Percentiles rank a stretch among this genome's conserved stretches.
Conservation (phyloP, 1,140 invertebrate species). For the Pinna nobilis region DNA sequence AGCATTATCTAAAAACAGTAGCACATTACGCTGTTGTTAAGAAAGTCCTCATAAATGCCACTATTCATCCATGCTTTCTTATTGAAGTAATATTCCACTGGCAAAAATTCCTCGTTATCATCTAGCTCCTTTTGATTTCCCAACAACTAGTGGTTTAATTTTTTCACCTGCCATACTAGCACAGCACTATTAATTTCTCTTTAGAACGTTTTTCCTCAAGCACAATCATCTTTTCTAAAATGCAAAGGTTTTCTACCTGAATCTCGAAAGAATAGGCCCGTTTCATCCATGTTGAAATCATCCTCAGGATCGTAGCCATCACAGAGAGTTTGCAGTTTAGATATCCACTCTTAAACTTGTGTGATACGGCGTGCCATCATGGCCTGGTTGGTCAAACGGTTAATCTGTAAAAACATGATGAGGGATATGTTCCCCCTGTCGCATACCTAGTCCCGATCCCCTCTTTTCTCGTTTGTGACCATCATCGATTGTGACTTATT, state of each 20-base stretch:
- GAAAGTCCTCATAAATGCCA: conserved; percentile 59
- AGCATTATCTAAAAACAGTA: conserved; percentile 56
- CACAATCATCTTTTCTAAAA: conserved; percentile 8
- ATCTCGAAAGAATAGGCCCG: conserved; percentile 41
- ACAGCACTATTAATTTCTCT: no score
- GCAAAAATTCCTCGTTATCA: no score
- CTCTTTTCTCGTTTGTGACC: no score
- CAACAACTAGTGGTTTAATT: conserved; percentile 15
- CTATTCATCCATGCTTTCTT: conserved; percentile 76
- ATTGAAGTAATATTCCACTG: no score
- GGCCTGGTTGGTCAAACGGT: no score
- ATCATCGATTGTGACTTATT: no score
- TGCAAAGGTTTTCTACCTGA: conserved; percentile 28
- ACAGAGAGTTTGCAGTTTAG: conserved; percentile 14
- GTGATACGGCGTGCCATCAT: no score
- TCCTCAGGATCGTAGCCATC: conserved; percentile 25
- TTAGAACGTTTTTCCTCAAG: no score
- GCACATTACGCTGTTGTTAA: conserved; percentile 45
- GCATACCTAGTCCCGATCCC: no score
- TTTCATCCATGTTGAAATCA: conserved; percentile 47
- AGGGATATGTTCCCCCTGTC: no score
- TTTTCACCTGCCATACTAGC: conserved; percentile 20
- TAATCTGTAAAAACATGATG: no score
- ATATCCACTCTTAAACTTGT: conserved; percentile 41
- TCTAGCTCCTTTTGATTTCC: conserved; percentile 7